Base-by-base conservation (phyloP, 1,140 invertebrate genomes). In the Gryllus bimaculatus region DNA sequence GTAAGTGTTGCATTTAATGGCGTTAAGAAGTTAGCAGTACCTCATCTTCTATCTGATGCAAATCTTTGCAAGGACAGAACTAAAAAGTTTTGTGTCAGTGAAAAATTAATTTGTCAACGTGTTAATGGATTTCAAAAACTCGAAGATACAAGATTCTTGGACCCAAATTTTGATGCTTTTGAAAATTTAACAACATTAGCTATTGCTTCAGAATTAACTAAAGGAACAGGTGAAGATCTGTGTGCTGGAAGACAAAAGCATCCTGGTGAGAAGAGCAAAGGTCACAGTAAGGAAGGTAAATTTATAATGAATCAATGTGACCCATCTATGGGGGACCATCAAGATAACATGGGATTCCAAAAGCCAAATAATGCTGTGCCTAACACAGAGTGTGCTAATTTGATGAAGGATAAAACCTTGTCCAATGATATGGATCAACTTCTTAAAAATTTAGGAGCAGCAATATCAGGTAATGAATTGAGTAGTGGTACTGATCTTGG, bases 271-370 rank as follows among this genome's bases (percentile, higher is more conserved):
- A 12, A 10, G 20, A 48, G 76, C 20, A 48, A 47, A n/a, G 76
- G 12, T 77, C 10, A 20, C n/a, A 47, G 47, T 8, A 75, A 74
- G 78, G 48, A 80, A 74, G 81, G 81, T 81, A 81, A 82, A 79
- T 82, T 83, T 86, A 88, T 88, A 85, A 88, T 88, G 87, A 88
- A 85, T 85, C 85, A 85, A 79, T 78, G 79, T 80, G 79, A 80
- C 79, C 79, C 87, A 88, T 88, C 87, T 88, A 92, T 91, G 90
- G 90, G 89, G 86, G 90, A 91, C 84, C 88, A 90, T 85, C 84
- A 86, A 81, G 86, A 88, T 84, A 90, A 89, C 82, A 92, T 92
- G 91, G 91, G 92, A 82, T 87, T 88, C 81, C 80, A 81, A 73
- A 83, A 83, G 78, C 80, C 81, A 48, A 78, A 78, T 13, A 39